Base-by-base conservation (phyloP, 2,888 invertebrate species). In the Oegoconia quadripuncta region DNA sequence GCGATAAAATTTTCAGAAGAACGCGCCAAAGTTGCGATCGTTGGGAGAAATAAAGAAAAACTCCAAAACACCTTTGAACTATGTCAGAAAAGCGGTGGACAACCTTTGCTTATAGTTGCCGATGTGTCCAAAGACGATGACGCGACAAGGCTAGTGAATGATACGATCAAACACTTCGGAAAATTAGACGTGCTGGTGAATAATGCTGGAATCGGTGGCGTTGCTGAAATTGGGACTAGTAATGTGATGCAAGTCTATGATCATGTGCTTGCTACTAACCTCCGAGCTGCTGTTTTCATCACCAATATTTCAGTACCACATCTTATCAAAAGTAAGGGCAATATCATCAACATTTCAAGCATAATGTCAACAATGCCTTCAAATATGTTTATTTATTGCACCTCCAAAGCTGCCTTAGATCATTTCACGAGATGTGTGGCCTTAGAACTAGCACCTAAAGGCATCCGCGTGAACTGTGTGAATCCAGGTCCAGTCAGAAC, bases 1-100 rank as follows among this genome's bases (percentile, higher is more conserved):
- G 91, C 91, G 1, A 44, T 89, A 0, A 79, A 89, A 39, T 90
- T 92, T 50, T 84, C 90, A 1, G 80, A 82, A 51, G 67, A 88
- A 17, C 91, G 90, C n/a, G 91, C 90, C 3, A 69, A 60, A 20
- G 55, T 92, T 9, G 79, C 88, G 20, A 90, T 84, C 68, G 90
- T 76, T 73, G 93, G 83, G 76, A 80, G 93, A 42, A 92, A 93
- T 68, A 55, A 71, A 9, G 88, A 89, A 4, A 91, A 91, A 52
- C 74, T 94, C 7, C 72, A 89, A 35, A 77, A 89, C 53, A 86
- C 90, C 1, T 88, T 89, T 1, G 43, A 55, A 49, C 38, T 48
- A 37, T 42, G 43, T 18, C 18, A 37, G 14, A 35, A 39, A 26
- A 8, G 18, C 3, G 35, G 26, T 17, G 29, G 6, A 12, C 41